Evolutionary conservation across 2,113 vertebrate genomes (phyloP).

Genomic region (Xiphias gladius): DNA sequence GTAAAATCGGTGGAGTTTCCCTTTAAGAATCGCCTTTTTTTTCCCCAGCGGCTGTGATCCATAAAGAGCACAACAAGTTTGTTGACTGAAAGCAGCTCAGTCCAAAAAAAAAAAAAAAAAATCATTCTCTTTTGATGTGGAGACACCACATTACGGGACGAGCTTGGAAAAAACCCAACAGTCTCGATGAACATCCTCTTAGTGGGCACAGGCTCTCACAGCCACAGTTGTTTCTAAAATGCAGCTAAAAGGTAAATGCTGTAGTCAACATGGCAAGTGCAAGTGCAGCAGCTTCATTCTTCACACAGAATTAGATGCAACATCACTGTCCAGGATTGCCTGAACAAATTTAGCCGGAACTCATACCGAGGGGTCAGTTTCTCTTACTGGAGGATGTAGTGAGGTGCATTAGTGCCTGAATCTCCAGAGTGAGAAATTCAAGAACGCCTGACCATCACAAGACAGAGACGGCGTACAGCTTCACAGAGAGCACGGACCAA

Average conservation of each 20-base stretch:
- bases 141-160: neutral
- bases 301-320: neutral
- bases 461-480: conserved; percentile 7
- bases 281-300: neutral
- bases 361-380: neutral
- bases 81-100: neutral
- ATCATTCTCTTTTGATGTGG: neutral
- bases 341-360: neutral
- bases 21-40: no score
- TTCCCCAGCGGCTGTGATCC: no score
- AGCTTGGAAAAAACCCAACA: neutral
- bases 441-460: neutral
- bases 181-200: neutral
- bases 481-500: neutral
- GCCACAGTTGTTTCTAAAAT: conserved; percentile 4
- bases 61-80: neutral
- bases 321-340: accelerated
- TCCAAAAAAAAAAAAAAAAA: no score
- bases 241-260: neutral
- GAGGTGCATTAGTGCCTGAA: neutral
- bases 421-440: neutral
- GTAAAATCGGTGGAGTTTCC: no score
- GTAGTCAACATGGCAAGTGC: neutral
- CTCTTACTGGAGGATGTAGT: neutral
- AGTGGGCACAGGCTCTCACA: neutral